Percentiles rank a stretch among this genome's conserved stretches.
phyloP scores from a whole-genome alignment of 1,140 invertebrate genomes.

The Sarcophaga peregrina region DNA sequence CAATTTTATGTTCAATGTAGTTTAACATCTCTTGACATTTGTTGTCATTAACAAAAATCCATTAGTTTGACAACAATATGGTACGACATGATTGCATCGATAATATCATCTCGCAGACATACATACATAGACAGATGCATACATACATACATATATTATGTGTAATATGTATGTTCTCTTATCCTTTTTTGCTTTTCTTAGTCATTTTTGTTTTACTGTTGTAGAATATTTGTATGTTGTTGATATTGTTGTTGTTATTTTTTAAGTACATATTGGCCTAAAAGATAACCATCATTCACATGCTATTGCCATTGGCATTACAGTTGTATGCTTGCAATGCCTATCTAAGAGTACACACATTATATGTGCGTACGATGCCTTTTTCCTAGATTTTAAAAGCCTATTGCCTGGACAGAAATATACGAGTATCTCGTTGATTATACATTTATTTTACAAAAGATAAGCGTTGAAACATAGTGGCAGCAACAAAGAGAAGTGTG shows the following conservation, averaged over 20 bases:
- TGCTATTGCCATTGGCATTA: neutral
- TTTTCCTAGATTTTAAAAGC: neutral
- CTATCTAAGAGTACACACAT: no score
- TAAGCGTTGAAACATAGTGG: no score
- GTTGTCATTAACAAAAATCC: constrained; percentile 40
- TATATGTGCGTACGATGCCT: neutral
- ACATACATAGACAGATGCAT: no score
- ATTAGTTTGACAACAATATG: constrained; percentile 40
- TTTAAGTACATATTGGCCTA: constrained; percentile 28
- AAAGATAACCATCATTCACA: constrained; percentile 27
- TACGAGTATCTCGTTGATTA: constrained; percentile 19
- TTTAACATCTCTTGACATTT: constrained; percentile 39
- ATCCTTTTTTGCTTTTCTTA: neutral
- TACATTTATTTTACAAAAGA: constrained; percentile 30
- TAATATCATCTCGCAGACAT: constrained; percentile 26
- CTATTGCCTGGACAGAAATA: neutral
- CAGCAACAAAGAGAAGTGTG: no score
- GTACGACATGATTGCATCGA: constrained; percentile 39
- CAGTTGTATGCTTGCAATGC: no score
- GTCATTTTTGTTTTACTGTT: neutral
- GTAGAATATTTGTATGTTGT: no score
- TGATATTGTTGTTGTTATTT: neutral
- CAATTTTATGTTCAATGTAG: constrained; percentile 10
- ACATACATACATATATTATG: no score
- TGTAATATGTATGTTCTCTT: neutral